Conservation (phyloP, 2,888 invertebrate genomes). For the Limnephilus lunatus region DNA sequence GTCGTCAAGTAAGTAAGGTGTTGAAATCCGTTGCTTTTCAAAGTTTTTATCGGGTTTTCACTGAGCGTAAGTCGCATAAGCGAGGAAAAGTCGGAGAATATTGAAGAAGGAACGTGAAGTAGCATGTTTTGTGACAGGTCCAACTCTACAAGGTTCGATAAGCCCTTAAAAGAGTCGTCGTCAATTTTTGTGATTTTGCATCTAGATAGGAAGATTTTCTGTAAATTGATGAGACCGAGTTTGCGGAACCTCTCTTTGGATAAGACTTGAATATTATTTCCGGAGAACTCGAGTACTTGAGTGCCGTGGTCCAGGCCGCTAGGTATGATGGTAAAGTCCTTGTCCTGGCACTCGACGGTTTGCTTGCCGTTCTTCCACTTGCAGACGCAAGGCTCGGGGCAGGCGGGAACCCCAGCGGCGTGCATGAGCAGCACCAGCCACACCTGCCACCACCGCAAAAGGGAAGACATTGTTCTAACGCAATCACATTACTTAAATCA, state of each 20-base stretch:
- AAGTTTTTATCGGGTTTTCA: constrained; percentile 87
- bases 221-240: constrained; percentile 89
- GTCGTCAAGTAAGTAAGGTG: constrained; percentile 86
- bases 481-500: constrained; percentile 33
- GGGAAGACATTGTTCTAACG: constrained; percentile 44
- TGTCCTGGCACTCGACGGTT: constrained; percentile 91
- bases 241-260: constrained; percentile 88
- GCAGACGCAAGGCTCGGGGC: constrained; percentile 89
- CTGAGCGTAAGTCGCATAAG: constrained; percentile 90
- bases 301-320: constrained; percentile 89
- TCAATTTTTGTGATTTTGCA: constrained; percentile 89
- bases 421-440: constrained; percentile 67
- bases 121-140: constrained; percentile 91
- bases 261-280: constrained; percentile 88
- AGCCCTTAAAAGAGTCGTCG: constrained; percentile 87
- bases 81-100: constrained; percentile 87
- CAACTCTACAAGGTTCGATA: constrained; percentile 91
- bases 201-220: constrained; percentile 89
- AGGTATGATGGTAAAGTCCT: constrained; percentile 86
- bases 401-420: constrained; percentile 72
- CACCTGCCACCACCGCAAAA: constrained; percentile 52
- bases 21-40: constrained; percentile 85
- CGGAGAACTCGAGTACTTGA: constrained; percentile 91
- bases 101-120: constrained; percentile 86
- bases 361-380: constrained; percentile 96